Evolutionary conservation across 2,797 vertebrate species (phyloP).

Genomic region (Chaetodon trifasciatus): DNA sequence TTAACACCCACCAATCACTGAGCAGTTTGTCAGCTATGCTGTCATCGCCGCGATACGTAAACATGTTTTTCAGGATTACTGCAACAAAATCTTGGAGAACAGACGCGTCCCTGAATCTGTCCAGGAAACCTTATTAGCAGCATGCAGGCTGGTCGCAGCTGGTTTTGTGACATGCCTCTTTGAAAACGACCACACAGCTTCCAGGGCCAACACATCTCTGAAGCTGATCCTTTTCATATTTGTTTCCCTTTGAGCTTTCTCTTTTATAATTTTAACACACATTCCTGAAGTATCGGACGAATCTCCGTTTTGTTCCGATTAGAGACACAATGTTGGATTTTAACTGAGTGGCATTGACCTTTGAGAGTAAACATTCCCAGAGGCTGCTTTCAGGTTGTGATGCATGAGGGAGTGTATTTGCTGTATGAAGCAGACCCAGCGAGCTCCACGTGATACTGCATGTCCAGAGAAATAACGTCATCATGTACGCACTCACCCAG

Average conservation of each 20-base stretch:
- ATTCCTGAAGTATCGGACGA: slow-evolving; percentile 39
- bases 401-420: slow-evolving; percentile 67
- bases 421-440: slow-evolving; percentile 43
- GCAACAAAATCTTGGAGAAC: slow-evolving; percentile 11
- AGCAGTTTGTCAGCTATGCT: slow-evolving; percentile 32
- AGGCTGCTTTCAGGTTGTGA: slow-evolving; percentile 31
- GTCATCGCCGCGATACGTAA: slow-evolving; percentile 34
- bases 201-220: slow-evolving; percentile 14
- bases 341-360: slow-evolving; percentile 26
- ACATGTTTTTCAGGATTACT: slow-evolving; percentile 51
- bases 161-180: slow-evolving; percentile 53
- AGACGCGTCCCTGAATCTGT: slow-evolving; percentile 19
- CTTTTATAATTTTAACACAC: slow-evolving; percentile 16
- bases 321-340: slow-evolving; percentile 23
- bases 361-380: slow-evolving; percentile 47
- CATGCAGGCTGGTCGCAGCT: slow-evolving; percentile 45
- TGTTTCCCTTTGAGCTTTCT: neutral
- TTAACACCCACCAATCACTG: slow-evolving; percentile 33
- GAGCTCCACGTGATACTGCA: slow-evolving; percentile 64
- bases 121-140: slow-evolving; percentile 27
- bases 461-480: slow-evolving; percentile 52
- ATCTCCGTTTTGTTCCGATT: slow-evolving; percentile 20
- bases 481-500: slow-evolving; percentile 20
- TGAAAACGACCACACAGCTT: slow-evolving; percentile 11
- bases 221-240: neutral